Base-by-base conservation (phyloP, 1,140 invertebrate genomes). In the Procambarus virginalis region DNA sequence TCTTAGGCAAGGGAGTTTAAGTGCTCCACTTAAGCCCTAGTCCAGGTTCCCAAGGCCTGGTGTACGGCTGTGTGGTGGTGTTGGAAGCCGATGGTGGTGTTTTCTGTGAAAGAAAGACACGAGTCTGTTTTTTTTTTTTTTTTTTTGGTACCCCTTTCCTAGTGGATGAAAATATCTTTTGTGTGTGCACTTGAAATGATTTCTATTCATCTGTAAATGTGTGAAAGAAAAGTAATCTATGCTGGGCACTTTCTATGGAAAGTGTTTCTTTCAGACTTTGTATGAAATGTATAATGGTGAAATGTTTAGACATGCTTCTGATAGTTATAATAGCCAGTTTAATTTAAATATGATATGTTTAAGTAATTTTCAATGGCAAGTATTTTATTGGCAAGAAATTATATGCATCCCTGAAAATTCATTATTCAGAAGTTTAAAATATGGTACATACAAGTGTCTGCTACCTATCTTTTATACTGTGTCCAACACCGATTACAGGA, bases 401-500 rank as follows among this genome's bases (percentile, higher is more conserved):
- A 82, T 82, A n/a, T 60, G 58, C 45, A 68, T 68, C 58, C 64
- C 17, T 73, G 46, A 22, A 46, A 55, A 4, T n/a, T 76, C 51
- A 45, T 55, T 78, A 73, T 78, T 76, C 45, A 70, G 68, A 80
- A 75, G 68, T 22, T 55, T 34, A 81, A 73, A 60, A 70, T 58
- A 34, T 34, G 34, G 34, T 34, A 70, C 22, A 81, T 51, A 14
- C 34, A 55, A 22, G 17, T 60, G 45, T 48, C 8, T 70, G 79
- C n/a, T 75, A 48, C 14, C 58, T 70, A 48, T 73, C 78, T 70
- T 88, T 68, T 68, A 60, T 79, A 79, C 48, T 79, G 70, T 89
- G 70, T 89, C 49, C 81, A 76, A 70, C 81, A 73, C 55, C 77
- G 80, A 75, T 78, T 64, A 70, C 49, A 49, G 68, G 68, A 81